Base-by-base conservation (phyloP, 2,888 invertebrate genomes). In the Azorinus chamasolen region DNA sequence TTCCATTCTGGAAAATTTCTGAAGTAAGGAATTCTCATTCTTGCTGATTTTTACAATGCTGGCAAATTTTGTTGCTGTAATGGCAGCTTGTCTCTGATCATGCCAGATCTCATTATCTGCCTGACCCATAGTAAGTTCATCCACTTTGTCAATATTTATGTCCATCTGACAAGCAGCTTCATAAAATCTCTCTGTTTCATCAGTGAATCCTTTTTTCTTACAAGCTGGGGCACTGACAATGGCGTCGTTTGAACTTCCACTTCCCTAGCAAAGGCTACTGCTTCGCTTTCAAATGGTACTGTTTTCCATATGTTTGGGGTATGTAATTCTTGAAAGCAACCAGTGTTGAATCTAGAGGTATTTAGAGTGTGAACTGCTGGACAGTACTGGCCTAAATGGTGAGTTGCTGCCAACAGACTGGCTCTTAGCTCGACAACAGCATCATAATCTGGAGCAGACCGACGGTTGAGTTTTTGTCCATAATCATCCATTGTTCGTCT, bases 21-120 rank as follows among this genome's bases (percentile, higher is more conserved):
- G 6, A 6, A 22, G 22, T 22, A 5, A 22, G 5, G 22, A 16
- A 18, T 51, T 51, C 6, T 51, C 24, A 6, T 51, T 8, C 20
- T 8, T 24, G 4, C 51, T 22, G 4, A 20, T 12, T 51, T 51
- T 51, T 5, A 51, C 24, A 6, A 24, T 22, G 24, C 5, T 24
- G 18, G 51, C 51, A 24, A 51, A 51, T 24, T 51, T 51, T 18
- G 51, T 51, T 12, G 8, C 51, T 22, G 51, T 51, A 24, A 51
- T 6, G 8, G 51, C 51, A 16, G 22, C 51, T 22, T 4, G 18
- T 51, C 51, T 51, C 24, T 51, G 51, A 20, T 6, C 8, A 51
- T 6, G 51, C 51, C 51, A 51, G 18, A 22, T 16, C 6, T 18
- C 3, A 24, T 51, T 6, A 22, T 6, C 51, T 6, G 51, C 51